Conservation (phyloP, 1,140 invertebrate genomes). For the Acromyrmex echinatior region DNA sequence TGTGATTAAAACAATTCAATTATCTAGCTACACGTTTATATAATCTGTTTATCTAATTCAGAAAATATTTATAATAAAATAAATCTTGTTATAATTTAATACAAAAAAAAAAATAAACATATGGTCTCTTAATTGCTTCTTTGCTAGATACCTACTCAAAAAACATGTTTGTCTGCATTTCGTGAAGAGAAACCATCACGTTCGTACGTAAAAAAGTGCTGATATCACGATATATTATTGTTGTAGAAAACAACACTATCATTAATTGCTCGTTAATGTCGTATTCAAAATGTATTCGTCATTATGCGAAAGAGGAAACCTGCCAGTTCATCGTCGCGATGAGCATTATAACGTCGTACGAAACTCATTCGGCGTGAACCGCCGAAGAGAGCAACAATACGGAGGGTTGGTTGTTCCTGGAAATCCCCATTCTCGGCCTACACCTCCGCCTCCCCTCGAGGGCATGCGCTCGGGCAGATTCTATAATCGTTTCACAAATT, state of each 20-base stretch:
- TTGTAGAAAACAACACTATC: constrained; percentile 9
- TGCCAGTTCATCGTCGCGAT: constrained; percentile 55
- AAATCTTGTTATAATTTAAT: not conserved
- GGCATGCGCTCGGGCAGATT: constrained; percentile 52
- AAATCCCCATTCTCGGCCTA: constrained; percentile 6
- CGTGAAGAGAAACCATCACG: not conserved
- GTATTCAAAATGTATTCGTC: constrained; percentile 43
- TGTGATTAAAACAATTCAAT: not conserved
- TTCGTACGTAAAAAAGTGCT: not conserved
- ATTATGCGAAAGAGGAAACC: constrained; percentile 31
- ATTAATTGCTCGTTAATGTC: constrained; percentile 52
- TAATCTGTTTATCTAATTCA: not conserved
- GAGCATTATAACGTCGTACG: constrained; percentile 51
- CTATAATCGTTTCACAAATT: constrained; percentile 75
- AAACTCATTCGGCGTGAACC: constrained; percentile 58
- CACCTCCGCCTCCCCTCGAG: not conserved
- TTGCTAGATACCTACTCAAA: not conserved
- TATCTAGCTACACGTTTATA: not conserved
- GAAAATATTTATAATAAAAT: not conserved
- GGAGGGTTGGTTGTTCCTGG: constrained; percentile 45
- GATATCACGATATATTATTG: not conserved
- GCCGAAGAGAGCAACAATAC: constrained; percentile 52
- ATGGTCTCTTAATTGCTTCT: not conserved
- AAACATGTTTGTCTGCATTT: constrained; percentile 16
- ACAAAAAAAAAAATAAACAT: not conserved